Evolutionary conservation across 2,797 vertebrate genomes (phyloP).

Genomic region (Peromyscus nudipes): DNA sequence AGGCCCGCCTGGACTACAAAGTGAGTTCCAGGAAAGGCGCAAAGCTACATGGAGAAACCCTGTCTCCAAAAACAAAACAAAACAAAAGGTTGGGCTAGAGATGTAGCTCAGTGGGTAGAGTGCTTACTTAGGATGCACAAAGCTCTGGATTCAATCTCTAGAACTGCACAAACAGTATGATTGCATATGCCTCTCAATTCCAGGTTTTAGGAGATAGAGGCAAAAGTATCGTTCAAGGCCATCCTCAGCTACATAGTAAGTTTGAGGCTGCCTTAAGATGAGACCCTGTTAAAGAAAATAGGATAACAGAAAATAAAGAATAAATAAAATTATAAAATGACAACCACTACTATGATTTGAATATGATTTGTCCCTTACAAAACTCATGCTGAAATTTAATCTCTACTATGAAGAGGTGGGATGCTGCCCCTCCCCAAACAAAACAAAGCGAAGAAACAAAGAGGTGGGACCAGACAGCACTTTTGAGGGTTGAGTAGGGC

Average conservation of each 20-base stretch:
- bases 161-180: neutral
- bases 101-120: neutral
- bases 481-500: neutral
- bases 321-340: neutral
- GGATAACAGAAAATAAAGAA: neutral
- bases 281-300: neutral
- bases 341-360: neutral
- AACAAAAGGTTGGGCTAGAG: neutral
- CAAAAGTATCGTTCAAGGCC: neutral
- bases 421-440: neutral
- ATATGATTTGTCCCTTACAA: neutral
- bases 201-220: neutral
- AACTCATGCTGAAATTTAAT: neutral
- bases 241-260: neutral
- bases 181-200: neutral
- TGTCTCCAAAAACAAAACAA: too few species aligned
- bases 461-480: neutral
- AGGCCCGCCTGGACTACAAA: too few species aligned
- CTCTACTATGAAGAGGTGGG: neutral
- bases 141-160: neutral
- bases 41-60: too few species aligned
- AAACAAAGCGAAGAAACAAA: neutral
- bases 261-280: neutral
- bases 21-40: too few species aligned
- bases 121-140: neutral